Conservation (phyloP, 2,797 vertebrate genomes). For the Amphiprion clarkii region DNA sequence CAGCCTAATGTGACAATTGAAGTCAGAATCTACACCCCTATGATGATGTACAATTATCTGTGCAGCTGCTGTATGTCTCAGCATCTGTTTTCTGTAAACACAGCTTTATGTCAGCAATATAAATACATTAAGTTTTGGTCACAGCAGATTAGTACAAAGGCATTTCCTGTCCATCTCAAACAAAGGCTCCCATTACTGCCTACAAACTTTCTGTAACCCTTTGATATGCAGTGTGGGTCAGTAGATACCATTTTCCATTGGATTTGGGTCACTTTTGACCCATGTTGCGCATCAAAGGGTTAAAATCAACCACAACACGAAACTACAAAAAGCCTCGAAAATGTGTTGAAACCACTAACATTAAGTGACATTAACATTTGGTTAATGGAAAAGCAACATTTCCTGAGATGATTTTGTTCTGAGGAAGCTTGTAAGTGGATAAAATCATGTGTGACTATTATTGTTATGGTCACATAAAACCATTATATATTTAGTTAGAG, state of each 20-base stretch:
- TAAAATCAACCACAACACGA: too few relatives aligned
- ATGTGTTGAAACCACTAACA: background rate
- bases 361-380: background rate
- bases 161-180: background rate
- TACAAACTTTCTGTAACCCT: background rate
- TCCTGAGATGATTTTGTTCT: background rate
- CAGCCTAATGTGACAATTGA: background rate
- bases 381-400: background rate
- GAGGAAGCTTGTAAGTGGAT: too few relatives aligned
- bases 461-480: background rate
- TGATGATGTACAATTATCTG: background rate
- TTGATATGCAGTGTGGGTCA: too few relatives aligned
- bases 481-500: too few relatives aligned
- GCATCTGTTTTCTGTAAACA: background rate
- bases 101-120: conserved; percentile 1
- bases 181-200: background rate
- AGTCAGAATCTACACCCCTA: background rate
- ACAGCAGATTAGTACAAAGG: conserved; percentile 19
- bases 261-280: too few relatives aligned
- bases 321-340: too few relatives aligned
- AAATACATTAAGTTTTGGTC: background rate
- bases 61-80: background rate
- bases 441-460: background rate
- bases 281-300: too few relatives aligned
- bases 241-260: too few relatives aligned